A percentile compares a stretch with the other conserved stretches of the same genome.
phyloP scores from a whole-genome alignment of 1,140 invertebrate species.

The Caerostris darwini region DNA sequence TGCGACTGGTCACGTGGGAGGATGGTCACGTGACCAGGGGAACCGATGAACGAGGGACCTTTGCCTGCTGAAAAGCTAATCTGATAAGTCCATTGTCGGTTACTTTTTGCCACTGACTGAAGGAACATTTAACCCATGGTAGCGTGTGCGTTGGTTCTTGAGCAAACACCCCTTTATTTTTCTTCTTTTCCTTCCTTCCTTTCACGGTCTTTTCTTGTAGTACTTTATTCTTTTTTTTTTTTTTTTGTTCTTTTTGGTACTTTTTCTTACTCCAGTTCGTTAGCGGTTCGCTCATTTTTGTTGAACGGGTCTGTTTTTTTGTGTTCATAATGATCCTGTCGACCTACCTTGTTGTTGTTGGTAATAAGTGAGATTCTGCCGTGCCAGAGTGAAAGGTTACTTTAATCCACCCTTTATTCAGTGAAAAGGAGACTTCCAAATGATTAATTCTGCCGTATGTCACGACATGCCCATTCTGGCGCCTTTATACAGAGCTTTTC shows the following conservation, averaged over 20 bases:
- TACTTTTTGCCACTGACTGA: constrained; percentile 64
- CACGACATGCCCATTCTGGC: constrained; percentile 41
- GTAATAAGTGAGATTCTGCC: constrained; percentile 21
- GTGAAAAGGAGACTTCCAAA: not conserved
- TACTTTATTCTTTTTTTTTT: not conserved
- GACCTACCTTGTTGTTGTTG: constrained; percentile 16
- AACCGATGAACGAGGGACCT: constrained; percentile 57
- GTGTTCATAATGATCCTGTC: constrained; percentile 69
- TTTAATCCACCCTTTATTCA: constrained; percentile 46
- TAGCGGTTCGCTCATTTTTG: constrained; percentile 67
- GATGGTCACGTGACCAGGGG: constrained; percentile 67
- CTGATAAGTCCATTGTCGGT: constrained; percentile 76
- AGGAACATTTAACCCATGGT: constrained; percentile 73
- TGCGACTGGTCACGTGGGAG: constrained; percentile 72
- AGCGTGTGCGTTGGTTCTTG: constrained; percentile 44
- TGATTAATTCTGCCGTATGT: constrained; percentile 9
- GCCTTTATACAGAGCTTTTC: not conserved
- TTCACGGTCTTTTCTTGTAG: constrained; percentile 20
- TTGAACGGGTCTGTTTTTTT: constrained; percentile 59
- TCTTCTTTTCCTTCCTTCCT: constrained; percentile 13
- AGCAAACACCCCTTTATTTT: constrained; percentile 66
- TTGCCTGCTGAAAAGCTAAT: constrained; percentile 72
- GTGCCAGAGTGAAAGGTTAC: constrained; percentile 45
- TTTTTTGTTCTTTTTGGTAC: constrained; percentile 22
- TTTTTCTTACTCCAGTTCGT: constrained; percentile 62